Percentiles rank a stretch among this genome's conserved stretches.
Conservation (phyloP, 2,888 invertebrate species). For the Dasysyrphus tricinctus region DNA sequence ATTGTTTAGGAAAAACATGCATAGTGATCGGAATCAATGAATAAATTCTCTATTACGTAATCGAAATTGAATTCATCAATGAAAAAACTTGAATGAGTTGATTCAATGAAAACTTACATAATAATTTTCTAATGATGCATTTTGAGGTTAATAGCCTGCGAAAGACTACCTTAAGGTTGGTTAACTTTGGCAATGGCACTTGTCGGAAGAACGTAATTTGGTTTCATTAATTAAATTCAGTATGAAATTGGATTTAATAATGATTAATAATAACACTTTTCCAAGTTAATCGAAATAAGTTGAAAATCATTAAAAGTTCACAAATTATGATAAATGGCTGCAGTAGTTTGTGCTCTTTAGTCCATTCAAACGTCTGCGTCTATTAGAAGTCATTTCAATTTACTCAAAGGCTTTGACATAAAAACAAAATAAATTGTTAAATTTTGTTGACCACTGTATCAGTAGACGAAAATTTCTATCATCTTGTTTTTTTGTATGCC, state of each 20-base stretch:
- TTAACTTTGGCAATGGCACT: not conserved
- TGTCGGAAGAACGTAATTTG: not conserved
- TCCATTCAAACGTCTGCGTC: too few relatives aligned
- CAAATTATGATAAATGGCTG: too few relatives aligned
- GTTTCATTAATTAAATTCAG: not conserved
- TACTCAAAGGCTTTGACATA: too few relatives aligned
- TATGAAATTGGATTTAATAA: not conserved
- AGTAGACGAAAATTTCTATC: too few relatives aligned
- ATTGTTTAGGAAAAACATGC: not conserved
- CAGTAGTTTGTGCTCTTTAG: too few relatives aligned
- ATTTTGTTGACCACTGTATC: too few relatives aligned
- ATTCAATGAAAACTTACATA: conserved; percentile 19
- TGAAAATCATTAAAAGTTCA: too few relatives aligned
- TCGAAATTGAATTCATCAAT: conserved; percentile 1
- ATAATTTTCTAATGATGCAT: conserved; percentile 9
- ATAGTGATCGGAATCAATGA: not conserved
- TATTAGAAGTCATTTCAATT: too few relatives aligned
- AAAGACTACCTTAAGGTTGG: not conserved
- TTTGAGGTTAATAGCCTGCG: conserved; percentile 26
- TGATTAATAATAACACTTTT: not conserved
- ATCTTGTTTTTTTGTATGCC: too few relatives aligned
- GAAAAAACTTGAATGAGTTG: conserved; percentile 11
- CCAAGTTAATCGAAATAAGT: too few relatives aligned
- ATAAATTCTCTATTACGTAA: conserved; percentile 21
- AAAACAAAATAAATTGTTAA: too few relatives aligned